phyloP scores from a whole-genome alignment of 2,113 vertebrate genomes.

The Urocitellus parryii region DNA sequence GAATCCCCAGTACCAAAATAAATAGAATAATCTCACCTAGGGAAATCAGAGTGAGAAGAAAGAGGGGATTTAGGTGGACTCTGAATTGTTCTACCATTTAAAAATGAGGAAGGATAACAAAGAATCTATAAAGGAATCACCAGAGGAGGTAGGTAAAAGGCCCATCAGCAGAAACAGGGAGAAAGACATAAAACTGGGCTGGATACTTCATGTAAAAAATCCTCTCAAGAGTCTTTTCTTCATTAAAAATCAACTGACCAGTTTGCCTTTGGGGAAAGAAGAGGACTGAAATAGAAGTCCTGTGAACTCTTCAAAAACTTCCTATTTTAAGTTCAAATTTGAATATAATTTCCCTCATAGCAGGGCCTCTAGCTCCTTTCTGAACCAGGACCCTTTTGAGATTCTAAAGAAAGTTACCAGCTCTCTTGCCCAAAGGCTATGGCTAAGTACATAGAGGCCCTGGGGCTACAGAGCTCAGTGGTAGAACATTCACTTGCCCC shows the following conservation, averaged over 20 bases:
- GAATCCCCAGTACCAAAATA: no score
- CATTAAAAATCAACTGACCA: constrained; percentile 9
- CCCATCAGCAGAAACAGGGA: constrained; percentile 13
- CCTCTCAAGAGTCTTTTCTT: neutral
- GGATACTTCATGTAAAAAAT: constrained; percentile 27
- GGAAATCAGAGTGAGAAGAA: constrained; percentile 40
- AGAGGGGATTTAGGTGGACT: neutral
- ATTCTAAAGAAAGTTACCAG: neutral
- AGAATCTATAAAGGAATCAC: neutral
- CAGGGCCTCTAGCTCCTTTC: neutral
- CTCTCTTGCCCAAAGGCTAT: neutral
- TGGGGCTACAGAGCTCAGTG: neutral
- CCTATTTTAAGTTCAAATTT: constrained; percentile 29
- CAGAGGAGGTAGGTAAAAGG: constrained; percentile 16
- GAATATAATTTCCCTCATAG: neutral
- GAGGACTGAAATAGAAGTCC: neutral
- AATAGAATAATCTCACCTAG: neutral
- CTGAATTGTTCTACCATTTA: constrained; percentile 36
- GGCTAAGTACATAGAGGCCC: no score
- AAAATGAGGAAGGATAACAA: constrained; percentile 47
- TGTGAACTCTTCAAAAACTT: neutral
- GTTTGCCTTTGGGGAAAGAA: neutral
- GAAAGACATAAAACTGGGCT: constrained; percentile 27
- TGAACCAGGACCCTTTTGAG: constrained; percentile 4
- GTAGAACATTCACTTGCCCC: neutral